These are phyloP conservation scores for Pelodiscus sinensis DNA, from an alignment of 2,113 vertebrate species.

Conservation along the genomic window DNA sequence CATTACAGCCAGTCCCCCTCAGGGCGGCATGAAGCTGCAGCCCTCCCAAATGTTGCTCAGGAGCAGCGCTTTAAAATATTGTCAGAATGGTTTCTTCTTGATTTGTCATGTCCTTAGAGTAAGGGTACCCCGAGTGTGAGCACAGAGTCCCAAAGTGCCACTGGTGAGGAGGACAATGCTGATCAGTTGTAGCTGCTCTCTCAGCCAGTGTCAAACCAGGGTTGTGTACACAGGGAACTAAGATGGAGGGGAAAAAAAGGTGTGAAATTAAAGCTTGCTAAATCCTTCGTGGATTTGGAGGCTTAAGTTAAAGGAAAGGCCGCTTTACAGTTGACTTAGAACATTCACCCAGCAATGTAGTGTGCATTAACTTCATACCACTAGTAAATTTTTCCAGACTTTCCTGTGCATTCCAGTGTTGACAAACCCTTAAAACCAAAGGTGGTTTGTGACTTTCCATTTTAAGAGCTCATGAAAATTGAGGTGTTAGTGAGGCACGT, in stretches of 20 bases:
- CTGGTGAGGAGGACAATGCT: conserved; percentile 20
- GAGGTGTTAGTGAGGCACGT: not conserved
- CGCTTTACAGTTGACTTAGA: not conserved
- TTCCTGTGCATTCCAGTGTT: not conserved
- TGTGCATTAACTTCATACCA: not conserved
- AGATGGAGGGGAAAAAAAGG: not conserved
- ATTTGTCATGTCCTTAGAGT: not conserved
- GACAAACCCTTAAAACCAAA: not conserved
- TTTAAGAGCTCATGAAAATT: conserved; percentile 15
- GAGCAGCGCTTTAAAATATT: not conserved
- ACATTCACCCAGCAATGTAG: not conserved
- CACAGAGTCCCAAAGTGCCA: not conserved
- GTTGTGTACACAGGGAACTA: not conserved
- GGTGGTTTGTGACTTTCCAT: conserved; percentile 1
- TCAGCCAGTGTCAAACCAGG: not conserved
- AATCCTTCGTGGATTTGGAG: not conserved
- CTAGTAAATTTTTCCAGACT: not conserved
- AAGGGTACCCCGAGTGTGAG: not conserved
- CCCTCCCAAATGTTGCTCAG: not conserved
- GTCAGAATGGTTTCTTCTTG: not conserved
- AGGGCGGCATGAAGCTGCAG: not conserved
- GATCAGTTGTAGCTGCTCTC: not conserved
- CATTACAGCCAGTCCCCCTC: not conserved
- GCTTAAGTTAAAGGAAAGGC: not conserved
- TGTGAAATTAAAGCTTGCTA: not conserved